Conservation (phyloP, 2,797 vertebrate species). For the Rhabdomys pumilio region DNA sequence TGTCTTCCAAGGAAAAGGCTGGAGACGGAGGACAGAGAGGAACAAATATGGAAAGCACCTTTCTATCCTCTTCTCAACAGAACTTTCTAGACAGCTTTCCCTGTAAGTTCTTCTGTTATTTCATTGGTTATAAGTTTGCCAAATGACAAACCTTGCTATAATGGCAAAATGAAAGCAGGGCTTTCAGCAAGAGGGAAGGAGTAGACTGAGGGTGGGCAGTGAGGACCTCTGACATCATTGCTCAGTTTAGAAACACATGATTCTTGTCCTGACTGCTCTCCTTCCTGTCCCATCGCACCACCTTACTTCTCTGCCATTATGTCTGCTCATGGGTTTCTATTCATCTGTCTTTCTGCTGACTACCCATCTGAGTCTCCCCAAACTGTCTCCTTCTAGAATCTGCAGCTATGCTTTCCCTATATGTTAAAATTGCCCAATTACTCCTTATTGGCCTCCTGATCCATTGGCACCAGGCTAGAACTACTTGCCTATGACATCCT, state of each 20-base stretch:
- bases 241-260: not conserved
- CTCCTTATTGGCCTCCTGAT: not conserved
- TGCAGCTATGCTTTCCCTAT: not conserved
- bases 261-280: not conserved
- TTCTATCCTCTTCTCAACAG: not conserved
- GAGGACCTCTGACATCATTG: not conserved
- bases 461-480: not conserved
- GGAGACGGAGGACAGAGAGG: not conserved
- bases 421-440: not conserved
- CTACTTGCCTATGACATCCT: not conserved
- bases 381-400: slow-evolving; percentile 2
- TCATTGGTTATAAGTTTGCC: slow-evolving; percentile 13
- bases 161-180: not conserved
- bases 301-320: not conserved
- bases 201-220: no score
- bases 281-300: not conserved
- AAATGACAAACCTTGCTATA: not conserved
- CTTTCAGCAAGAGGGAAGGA: not conserved
- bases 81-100: not conserved
- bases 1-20: not conserved
- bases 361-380: not conserved
- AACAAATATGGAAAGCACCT: not conserved
- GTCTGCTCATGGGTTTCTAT: not conserved
- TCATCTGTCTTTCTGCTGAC: not conserved
- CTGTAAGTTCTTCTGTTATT: not conserved